phyloP scores from a whole-genome alignment of 1,140 invertebrate species.

The Conus ventricosus region DNA sequence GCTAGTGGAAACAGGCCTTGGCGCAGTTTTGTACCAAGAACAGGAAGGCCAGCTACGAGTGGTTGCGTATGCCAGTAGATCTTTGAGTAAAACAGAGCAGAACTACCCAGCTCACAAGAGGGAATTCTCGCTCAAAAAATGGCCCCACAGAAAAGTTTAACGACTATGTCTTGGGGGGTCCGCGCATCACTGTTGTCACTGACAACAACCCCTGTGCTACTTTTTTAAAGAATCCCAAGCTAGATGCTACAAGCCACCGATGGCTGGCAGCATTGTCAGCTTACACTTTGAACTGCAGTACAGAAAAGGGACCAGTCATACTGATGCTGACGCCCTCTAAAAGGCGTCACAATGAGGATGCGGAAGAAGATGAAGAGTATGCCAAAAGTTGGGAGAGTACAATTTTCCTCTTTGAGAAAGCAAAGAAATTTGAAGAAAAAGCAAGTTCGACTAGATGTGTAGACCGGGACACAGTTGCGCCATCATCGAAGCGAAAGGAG shows the following conservation, averaged over 20 bases:
- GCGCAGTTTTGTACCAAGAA: background rate
- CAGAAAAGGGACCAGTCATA: conserved; percentile 32
- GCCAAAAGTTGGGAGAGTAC: no score
- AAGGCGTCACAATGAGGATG: conserved; percentile 19
- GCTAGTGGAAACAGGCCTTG: background rate
- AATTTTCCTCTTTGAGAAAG: conserved; percentile 4
- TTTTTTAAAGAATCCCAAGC: conserved; percentile 39
- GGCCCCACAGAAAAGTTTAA: conserved; percentile 37
- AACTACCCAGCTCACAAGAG: no score
- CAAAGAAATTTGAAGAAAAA: background rate
- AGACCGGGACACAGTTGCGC: background rate
- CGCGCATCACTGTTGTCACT: conserved; percentile 35
- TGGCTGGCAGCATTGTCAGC: conserved; percentile 40
- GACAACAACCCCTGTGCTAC: conserved; percentile 54
- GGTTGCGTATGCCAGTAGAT: background rate
- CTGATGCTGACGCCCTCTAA: conserved; percentile 45
- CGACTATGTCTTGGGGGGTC: conserved; percentile 42
- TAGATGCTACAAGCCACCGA: conserved; percentile 49
- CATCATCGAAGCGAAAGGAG: background rate
- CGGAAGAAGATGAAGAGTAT: background rate
- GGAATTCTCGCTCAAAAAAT: no score
- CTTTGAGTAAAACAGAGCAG: background rate
- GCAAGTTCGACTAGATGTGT: background rate
- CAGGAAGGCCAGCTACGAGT: background rate
- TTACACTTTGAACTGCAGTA: conserved; percentile 43